Conservation (phyloP, 2,888 invertebrate species). For the Agonopterix alstromeriana region DNA sequence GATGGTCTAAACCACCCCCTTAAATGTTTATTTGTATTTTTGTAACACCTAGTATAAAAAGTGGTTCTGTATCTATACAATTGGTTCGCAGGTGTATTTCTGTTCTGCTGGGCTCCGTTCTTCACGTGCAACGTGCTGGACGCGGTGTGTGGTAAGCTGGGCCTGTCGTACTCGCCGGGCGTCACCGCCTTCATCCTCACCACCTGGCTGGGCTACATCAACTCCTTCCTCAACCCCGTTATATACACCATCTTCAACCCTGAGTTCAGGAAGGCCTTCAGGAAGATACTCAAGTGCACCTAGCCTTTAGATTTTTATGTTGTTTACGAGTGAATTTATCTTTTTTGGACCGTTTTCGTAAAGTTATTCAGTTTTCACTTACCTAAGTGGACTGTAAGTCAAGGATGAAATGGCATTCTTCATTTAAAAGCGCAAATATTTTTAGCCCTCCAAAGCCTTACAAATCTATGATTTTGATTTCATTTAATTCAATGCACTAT, state of each 20-base stretch:
- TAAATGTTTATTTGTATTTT: too few species aligned
- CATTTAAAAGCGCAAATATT: too few species aligned
- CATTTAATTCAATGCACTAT: too few species aligned
- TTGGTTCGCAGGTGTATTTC: conserved; percentile 90
- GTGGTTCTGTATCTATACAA: too few species aligned
- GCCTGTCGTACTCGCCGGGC: conserved; percentile 86
- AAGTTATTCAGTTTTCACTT: not conserved
- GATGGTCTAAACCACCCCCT: too few species aligned
- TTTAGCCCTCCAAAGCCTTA: too few species aligned
- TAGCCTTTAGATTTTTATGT: conserved; percentile 65
- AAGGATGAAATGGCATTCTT: too few species aligned
- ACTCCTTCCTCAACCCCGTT: conserved; percentile 94
- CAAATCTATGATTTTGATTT: too few species aligned
- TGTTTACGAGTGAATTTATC: conserved; percentile 24
- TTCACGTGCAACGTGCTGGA: conserved; percentile 99
- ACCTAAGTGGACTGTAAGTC: not conserved
- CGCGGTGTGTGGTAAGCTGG: conserved; percentile 94
- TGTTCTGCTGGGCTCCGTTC: conserved; percentile 99
- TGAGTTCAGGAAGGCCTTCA: conserved; percentile 98
- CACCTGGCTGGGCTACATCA: conserved; percentile 99
- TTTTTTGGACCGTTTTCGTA: not conserved
- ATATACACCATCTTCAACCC: conserved; percentile 97
- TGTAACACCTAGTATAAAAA: too few species aligned
- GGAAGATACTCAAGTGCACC: conserved; percentile 87
- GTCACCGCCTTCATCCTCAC: conserved; percentile 94